Percentiles rank a stretch among this genome's conserved stretches.
These are phyloP conservation scores for Urocyon cinereoargenteus DNA, from an alignment of 2,797 vertebrate species.

Conservation along the genomic window DNA sequence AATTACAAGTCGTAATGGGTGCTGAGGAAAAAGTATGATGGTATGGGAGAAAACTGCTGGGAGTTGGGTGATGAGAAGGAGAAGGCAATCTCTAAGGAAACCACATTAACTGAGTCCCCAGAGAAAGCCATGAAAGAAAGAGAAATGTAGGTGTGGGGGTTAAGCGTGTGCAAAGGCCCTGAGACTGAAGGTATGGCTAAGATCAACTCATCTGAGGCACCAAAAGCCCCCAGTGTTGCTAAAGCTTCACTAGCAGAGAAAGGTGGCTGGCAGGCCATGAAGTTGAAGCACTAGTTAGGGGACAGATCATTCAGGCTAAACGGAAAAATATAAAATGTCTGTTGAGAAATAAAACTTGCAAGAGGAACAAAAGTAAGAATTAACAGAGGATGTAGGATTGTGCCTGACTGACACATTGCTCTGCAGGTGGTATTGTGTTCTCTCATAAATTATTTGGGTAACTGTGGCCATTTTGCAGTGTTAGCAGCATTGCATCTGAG, in stretches of 20 bases:
- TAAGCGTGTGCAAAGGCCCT: neutral
- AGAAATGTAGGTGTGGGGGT: neutral
- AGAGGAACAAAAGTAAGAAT: neutral
- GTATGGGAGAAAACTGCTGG: neutral
- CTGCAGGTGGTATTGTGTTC: neutral
- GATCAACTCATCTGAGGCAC: neutral
- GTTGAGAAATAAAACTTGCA: neutral
- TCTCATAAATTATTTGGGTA: slow-evolving; percentile 44
- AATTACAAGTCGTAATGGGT: neutral
- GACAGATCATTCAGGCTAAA: neutral
- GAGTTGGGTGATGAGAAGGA: neutral
- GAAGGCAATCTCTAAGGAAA: neutral
- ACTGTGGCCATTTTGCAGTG: neutral
- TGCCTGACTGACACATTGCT: slow-evolving; percentile 74
- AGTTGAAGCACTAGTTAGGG: neutral
- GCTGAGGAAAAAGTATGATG: too few species aligned
- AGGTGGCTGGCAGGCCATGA: neutral
- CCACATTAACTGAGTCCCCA: neutral
- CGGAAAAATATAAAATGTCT: neutral
- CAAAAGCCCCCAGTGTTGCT: fast-evolving
- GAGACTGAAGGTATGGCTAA: neutral
- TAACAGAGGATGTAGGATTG: slow-evolving; percentile 28
- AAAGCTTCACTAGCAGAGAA: neutral
- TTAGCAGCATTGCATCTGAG: neutral
- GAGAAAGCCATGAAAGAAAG: neutral